Conservation (phyloP, 2,888 invertebrate species). For the Hemaris fuciformis region DNA sequence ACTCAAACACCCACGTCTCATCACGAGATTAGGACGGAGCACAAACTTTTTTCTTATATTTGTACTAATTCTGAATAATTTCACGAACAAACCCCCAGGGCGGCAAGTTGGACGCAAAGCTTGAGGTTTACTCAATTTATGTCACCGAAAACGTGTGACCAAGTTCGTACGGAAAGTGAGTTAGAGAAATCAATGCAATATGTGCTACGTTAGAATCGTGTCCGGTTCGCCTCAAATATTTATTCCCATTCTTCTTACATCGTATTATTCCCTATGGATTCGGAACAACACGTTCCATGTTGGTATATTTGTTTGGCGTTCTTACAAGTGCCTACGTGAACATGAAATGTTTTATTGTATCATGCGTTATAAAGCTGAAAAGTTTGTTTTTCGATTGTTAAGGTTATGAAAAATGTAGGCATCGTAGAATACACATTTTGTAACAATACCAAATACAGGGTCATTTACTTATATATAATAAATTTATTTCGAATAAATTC, state of each 20-base stretch:
- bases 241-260: not conserved
- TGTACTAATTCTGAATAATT: slow-evolving; percentile 10
- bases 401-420: no score
- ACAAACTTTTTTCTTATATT: slow-evolving; percentile 5
- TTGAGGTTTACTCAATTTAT: not conserved
- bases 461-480: no score
- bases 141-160: not conserved
- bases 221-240: not conserved
- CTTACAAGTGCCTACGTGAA: no score
- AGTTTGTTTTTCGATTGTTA: no score
- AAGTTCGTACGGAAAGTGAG: not conserved
- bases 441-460: no score
- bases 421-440: no score
- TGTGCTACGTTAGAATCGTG: not conserved
- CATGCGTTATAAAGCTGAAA: no score
- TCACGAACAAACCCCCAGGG: not conserved
- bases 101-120: not conserved
- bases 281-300: not conserved
- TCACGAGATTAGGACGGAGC: not conserved
- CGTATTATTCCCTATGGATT: not conserved
- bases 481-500: no score
- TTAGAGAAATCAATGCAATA: not conserved
- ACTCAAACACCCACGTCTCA: not conserved
- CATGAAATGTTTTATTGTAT: no score
- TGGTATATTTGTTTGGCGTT: not conserved